Percentiles rank a stretch among this genome's conserved stretches.
Conservation (phyloP, 2,888 invertebrate genomes). For the Conus canariensis region DNA sequence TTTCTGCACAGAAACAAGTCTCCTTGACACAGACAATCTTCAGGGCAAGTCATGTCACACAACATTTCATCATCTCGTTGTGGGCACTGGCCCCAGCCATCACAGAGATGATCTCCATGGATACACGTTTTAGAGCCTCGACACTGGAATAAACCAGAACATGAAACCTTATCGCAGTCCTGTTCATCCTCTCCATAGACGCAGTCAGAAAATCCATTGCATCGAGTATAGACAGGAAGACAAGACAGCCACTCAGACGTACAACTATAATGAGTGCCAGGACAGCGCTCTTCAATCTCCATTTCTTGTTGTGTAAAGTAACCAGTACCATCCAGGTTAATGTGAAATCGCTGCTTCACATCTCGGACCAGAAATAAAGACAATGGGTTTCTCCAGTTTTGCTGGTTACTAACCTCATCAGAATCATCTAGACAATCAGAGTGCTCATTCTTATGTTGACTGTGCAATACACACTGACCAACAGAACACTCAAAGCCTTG, state of each 20-base stretch:
- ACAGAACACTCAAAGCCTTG: background rate
- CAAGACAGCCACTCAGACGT: background rate
- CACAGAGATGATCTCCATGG: conserved; percentile 17
- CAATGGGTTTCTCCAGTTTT: background rate
- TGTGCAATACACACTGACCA: background rate
- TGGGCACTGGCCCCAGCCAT: conserved; percentile 10
- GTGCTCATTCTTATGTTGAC: background rate
- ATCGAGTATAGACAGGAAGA: background rate
- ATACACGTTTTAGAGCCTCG: background rate
- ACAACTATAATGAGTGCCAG: background rate
- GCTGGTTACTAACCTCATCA: background rate
- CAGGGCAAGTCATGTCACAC: background rate
- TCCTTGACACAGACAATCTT: background rate
- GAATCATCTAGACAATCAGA: conserved; percentile 20
- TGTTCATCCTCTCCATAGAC: background rate
- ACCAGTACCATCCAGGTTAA: background rate
- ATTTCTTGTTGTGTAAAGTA: background rate
- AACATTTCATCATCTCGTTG: background rate
- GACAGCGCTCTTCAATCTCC: background rate
- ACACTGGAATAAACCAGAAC: background rate
- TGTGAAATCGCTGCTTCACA: background rate
- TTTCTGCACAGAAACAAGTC: background rate
- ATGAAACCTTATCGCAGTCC: background rate
- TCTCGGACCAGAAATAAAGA: background rate
- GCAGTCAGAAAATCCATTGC: background rate